Evolutionary conservation across 92 coral and sea anemone species (phyloP), one percentile per base, ranked within the genome.

Genomic region (Micromussa lordhowensis): DNA sequence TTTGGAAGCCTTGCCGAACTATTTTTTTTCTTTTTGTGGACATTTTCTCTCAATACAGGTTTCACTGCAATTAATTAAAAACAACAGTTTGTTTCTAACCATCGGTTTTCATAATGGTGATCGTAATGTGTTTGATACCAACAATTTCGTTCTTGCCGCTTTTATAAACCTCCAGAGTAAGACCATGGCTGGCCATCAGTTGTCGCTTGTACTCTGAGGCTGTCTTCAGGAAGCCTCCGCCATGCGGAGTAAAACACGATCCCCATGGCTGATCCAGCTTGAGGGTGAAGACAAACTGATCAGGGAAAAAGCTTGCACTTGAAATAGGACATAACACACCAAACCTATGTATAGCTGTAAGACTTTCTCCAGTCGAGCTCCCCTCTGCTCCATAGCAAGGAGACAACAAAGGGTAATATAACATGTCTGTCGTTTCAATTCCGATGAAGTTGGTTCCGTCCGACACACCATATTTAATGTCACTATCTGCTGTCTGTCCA

Each of bases 391-490:
- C 91, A 31, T 14, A 55, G n/a, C 91, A 81, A 26, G 91, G 87
- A 11, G 44, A 24, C 13, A 40, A 40, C 48, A 7, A 0, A 13
- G 0, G 0, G 10, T 44, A 44, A 44, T 44, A 8, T 8, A 79
- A 49, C 82, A 55, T 2, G 51, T 18, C 15, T 54, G 10, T 13
- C 51, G 51, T 44, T 44, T 44, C 51, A 13, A 44, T 8, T 44
- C 51, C 51, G 51, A 44, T 44, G 51, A 44, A 44, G 51, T 13
- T 72, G 49, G 44, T 88, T 78, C 9, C 91, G 55, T 82, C 91
- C 8, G 91, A 53, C 31, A 88, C 71, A 19, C 91, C 91, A 88
- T 80, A 72, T 5, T 40, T 74, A 49, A 81, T 73, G 78, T 84
- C 88, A 26, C 44, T 69, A 34, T 84, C 87, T 0, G 0, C 1